Base-by-base conservation (phyloP, 1,140 invertebrate species). In the Drosophila takahashii region DNA sequence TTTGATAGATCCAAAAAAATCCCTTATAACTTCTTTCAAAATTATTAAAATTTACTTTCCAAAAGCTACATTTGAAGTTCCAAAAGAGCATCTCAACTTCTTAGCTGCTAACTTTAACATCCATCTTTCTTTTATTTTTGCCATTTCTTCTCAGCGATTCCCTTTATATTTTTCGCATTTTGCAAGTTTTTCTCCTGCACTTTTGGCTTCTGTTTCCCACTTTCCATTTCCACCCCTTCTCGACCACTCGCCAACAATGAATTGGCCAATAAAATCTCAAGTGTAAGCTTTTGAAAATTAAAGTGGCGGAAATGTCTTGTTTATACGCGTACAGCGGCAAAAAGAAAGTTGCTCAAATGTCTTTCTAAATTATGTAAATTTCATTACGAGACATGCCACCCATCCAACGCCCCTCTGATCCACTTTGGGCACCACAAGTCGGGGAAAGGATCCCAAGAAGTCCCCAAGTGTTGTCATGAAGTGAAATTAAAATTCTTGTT, bases 311-410 rank as follows among this genome's bases (percentile, higher is more conserved):
- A 87, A 87, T 87, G 84, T 89, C 84, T 89, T 89, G 80, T 90
- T 90, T 89, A 90, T 89, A 84, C 79, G 84, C 80, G 85, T 73
- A 52, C 76, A 64, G 73, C 73, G 51, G 45, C 72, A 37, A 59
- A 64, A 64, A 62, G 37, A 86, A 86, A 86, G 70, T 86, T 86
- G 66, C 79, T 87, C 75, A 67, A 81, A 87, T 87, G 84, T 90
- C 84, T 84, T 90, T 89, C 80, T 89, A 89, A 89, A 89, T 89
- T 89, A 89, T 89, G 84, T 89, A 89, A 89, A 89, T 89, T 89
- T 89, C 80, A 89, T 89, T 90, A 80, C 79, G 27, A 71, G 67
- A 70, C 64, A 71, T 70, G 64, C 65, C 67, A 56, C 6, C 36
- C 42, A 51, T 37, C 18, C 13, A 10, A 32, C 22, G 13, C 13